phyloP scores from a whole-genome alignment of 2,888 invertebrate species.

The Aplocera efformata region DNA sequence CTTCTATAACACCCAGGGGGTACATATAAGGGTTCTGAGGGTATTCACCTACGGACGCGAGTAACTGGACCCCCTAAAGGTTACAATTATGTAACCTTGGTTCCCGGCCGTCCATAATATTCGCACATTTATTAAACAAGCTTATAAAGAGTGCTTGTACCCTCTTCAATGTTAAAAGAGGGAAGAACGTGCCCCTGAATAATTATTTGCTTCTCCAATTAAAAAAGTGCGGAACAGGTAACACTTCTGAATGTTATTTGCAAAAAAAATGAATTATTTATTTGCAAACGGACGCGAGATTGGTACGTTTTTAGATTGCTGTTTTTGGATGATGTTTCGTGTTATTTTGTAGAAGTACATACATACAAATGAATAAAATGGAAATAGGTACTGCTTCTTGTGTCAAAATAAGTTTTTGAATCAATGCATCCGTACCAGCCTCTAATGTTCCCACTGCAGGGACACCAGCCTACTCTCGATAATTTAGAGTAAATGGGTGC shows the following conservation, averaged over 20 bases:
- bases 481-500: too few species aligned
- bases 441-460: too few species aligned
- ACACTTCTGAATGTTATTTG: constrained; percentile 19
- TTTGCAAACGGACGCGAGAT: background rate
- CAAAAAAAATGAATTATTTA: background rate
- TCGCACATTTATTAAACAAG: constrained; percentile 20
- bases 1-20: too few species aligned
- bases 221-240: constrained; percentile 44
- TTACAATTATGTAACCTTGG: background rate
- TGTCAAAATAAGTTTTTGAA: too few species aligned
- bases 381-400: too few species aligned
- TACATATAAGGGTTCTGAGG: too few species aligned
- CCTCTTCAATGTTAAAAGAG: constrained; percentile 28
- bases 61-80: too few species aligned
- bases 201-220: constrained; percentile 53
- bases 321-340: background rate
- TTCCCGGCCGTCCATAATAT: constrained; percentile 4
- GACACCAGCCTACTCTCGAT: too few species aligned
- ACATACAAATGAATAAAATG: too few species aligned
- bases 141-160: constrained; percentile 22
- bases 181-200: constrained; percentile 44
- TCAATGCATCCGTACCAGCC: too few species aligned
- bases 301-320: background rate
- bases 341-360: too few species aligned
- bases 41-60: too few species aligned